Evolutionary conservation across 35 echinoderm and acorn worm genomes (phyloP), one percentile per base, ranked within the genome.

Genomic region (Patiria miniata): DNA sequence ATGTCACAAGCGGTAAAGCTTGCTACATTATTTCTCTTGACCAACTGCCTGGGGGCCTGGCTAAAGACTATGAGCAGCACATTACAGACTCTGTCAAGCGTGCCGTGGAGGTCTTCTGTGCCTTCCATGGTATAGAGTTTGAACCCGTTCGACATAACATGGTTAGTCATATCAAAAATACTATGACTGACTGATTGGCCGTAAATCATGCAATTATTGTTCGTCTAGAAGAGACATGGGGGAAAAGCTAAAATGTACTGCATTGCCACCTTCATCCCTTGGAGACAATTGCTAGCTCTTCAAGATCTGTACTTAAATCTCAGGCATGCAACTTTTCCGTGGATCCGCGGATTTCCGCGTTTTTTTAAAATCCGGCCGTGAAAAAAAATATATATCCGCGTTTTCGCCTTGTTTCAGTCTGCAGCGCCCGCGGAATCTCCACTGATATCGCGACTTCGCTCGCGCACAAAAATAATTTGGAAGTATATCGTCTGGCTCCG

Each of bases 41-140:
- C 28, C 39, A 85, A 61, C 59, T 91, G 40, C 82, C 89, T 44
- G 87, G 87, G 8, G 87, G 87, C 26, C 73, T 40, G 26, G 78
- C 79, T 21, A 38, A 68, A 17, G 90, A 91, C 37, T 91, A 91
- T 52, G 1, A 0, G 36, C 30, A 33, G 26, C 83, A 91, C 37
- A 50, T 91, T 2, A 61, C 16, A 32, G 40, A 68, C 16, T 47
- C 77, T 17, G 60, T 86, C 9, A 78, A 91, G n/a, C 19, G 12
- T 32, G 14, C 61, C 7, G 87, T 78, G n/a, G 51, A 61, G 7
- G 50, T 78, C 5, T 89, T 81, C 56, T 81, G 15, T 19, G 22
- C 26, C 39, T 81, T 51, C 52, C 12, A 0, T 52, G 42, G 42
- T 4, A 82, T 39, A 51, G 21, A 82, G 10, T 82, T 82, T 26